phyloP scores from a whole-genome alignment of 2,888 invertebrate species.

The Linyphia triangularis region DNA sequence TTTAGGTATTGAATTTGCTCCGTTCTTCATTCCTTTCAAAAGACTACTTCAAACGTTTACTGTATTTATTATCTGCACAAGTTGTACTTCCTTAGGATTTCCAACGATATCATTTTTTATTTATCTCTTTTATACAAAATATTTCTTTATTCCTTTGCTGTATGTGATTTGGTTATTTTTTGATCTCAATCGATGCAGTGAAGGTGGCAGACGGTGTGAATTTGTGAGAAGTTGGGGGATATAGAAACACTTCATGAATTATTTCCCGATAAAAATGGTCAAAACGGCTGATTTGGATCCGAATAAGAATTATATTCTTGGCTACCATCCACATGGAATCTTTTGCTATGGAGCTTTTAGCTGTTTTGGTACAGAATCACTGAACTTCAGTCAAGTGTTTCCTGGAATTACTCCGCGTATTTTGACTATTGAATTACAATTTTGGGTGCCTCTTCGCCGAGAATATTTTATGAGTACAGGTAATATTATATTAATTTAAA shows the following conservation, averaged over 20 bases:
- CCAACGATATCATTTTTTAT: conserved; percentile 82
- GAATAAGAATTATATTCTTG: conserved; percentile 89
- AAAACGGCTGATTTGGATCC: conserved; percentile 91
- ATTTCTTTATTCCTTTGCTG: conserved; percentile 81
- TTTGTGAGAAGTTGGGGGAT: conserved; percentile 78
- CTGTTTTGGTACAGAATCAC: conserved; percentile 87
- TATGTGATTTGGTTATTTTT: conserved; percentile 86
- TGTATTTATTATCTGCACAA: conserved; percentile 86
- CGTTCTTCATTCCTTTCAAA: conserved; percentile 86
- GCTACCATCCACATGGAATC: conserved; percentile 94
- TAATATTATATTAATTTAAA: conserved; percentile 78
- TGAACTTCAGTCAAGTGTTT: conserved; percentile 81
- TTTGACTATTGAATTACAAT: conserved; percentile 87
- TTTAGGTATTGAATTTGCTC: conserved; percentile 91
- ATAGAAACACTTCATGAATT: conserved; percentile 83
- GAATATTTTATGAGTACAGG: conserved; percentile 85
- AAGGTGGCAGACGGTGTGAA: conserved; percentile 81
- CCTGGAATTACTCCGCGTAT: conserved; percentile 82
- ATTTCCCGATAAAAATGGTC: conserved; percentile 91
- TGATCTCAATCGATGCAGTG: conserved; percentile 84
- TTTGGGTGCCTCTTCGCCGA: conserved; percentile 86
- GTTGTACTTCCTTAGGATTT: conserved; percentile 82
- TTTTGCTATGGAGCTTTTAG: conserved; percentile 89
- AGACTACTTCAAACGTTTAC: conserved; percentile 91
- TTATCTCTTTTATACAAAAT: conserved; percentile 82